phyloP scores from a whole-genome alignment of 2,797 vertebrate genomes.

The Aeoliscus strigatus region DNA sequence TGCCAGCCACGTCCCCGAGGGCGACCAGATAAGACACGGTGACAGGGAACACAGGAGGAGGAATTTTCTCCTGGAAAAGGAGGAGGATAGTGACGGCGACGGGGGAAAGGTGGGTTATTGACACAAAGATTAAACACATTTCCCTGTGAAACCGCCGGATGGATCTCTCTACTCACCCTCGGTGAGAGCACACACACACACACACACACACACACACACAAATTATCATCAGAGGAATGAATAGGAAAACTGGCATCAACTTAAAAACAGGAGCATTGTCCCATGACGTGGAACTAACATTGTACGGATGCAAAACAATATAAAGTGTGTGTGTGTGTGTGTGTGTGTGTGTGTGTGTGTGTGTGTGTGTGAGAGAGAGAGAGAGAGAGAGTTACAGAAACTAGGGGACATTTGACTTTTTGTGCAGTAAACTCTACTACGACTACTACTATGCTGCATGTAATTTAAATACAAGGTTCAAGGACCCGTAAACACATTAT shows the following conservation, averaged over 20 bases:
- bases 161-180: constrained; percentile 40
- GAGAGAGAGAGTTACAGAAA: constrained; percentile 7
- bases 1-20: constrained; percentile 41
- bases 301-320: constrained; percentile 7
- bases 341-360: constrained; percentile 8
- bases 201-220: constrained; percentile 33
- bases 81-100: constrained; percentile 16
- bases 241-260: constrained; percentile 36
- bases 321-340: constrained; percentile 8
- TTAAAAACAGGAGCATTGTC: constrained; percentile 31
- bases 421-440: not conserved
- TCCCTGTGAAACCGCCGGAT: constrained; percentile 53
- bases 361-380: not conserved
- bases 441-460: not conserved
- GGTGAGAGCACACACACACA: constrained; percentile 42
- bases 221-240: constrained; percentile 59
- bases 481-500: not conserved
- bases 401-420: not conserved
- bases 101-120: constrained; percentile 39
- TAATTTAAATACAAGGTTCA: constrained; percentile 5
- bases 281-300: constrained; percentile 30
- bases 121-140: constrained; percentile 65
- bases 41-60: constrained; percentile 31
- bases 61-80: constrained; percentile 35
- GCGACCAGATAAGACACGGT: constrained; percentile 55